Conservation (phyloP, 2,888 invertebrate genomes). For the Eupithecia subumbrata region DNA sequence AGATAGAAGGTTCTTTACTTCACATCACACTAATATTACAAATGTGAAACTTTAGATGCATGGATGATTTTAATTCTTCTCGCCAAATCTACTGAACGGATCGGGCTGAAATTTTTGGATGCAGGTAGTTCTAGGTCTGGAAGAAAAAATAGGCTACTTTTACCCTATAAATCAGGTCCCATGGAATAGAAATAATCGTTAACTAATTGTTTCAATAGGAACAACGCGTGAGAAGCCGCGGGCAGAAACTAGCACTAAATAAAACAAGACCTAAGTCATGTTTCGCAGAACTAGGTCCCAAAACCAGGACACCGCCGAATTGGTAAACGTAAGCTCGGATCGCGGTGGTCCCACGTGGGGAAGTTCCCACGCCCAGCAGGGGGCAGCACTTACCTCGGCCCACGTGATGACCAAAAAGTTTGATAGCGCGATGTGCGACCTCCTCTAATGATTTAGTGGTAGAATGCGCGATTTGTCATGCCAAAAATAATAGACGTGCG, state of each 20-base stretch:
- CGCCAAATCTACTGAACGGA: too few relatives aligned
- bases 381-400: slow-evolving; percentile 52
- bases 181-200: too few relatives aligned
- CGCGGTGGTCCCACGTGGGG: slow-evolving; percentile 65
- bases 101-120: too few relatives aligned
- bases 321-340: slow-evolving; percentile 36
- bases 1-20: too few relatives aligned
- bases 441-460: slow-evolving; percentile 48
- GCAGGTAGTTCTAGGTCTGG: too few relatives aligned
- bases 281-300: slow-evolving; percentile 8
- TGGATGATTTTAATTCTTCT: too few relatives aligned
- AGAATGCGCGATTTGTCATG: slow-evolving; percentile 10
- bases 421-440: slow-evolving; percentile 53
- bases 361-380: slow-evolving; percentile 68
- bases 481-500: slow-evolving; percentile 5
- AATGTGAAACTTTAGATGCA: too few relatives aligned
- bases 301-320: slow-evolving; percentile 25
- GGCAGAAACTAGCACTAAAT: neutral
- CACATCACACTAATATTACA: too few relatives aligned
- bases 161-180: neutral
- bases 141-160: neutral
- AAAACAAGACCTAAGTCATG: neutral
- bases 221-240: neutral
- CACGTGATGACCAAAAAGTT: slow-evolving; percentile 40
- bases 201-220: too few relatives aligned